Percentiles rank a stretch among this genome's conserved stretches.
Conservation (phyloP, 2,797 vertebrate genomes). For the Fundulus diaphanus region DNA sequence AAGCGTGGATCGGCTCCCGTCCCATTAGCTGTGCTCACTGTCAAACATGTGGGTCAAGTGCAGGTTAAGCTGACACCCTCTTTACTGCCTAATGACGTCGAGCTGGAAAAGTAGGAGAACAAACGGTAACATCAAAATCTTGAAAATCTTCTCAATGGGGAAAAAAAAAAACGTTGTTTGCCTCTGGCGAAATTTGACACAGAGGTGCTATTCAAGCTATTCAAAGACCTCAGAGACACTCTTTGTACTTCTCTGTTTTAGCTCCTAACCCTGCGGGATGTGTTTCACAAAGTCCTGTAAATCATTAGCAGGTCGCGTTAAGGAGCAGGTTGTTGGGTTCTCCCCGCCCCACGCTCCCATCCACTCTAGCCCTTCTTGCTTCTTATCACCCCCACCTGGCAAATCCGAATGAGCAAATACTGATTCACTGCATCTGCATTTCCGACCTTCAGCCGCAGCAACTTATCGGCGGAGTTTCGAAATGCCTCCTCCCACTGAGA, state of each 20-base stretch:
- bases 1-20: neutral
- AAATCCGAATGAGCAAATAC: slow-evolving; percentile 74
- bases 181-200: neutral
- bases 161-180: neutral
- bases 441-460: slow-evolving; percentile 70
- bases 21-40: neutral
- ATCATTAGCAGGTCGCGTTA: slow-evolving; percentile 73
- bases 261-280: slow-evolving; percentile 50
- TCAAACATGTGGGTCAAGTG: neutral
- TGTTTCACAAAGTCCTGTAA: slow-evolving; percentile 68
- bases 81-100: neutral
- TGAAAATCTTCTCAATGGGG: neutral
- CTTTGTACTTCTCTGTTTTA: slow-evolving; percentile 34
- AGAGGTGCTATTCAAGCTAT: slow-evolving; percentile 5
- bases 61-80: neutral
- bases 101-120: neutral
- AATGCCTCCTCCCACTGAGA: slow-evolving; percentile 30
- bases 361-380: slow-evolving; percentile 18
- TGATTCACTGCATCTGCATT: slow-evolving; percentile 72
- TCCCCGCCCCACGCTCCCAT: slow-evolving; percentile 8
- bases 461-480: slow-evolving; percentile 60
- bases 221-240: slow-evolving; percentile 37
- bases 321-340: slow-evolving; percentile 58
- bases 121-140: neutral
- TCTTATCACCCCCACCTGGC: slow-evolving; percentile 68